Conservation (phyloP, 2,888 invertebrate genomes). For the Xanthia togata region DNA sequence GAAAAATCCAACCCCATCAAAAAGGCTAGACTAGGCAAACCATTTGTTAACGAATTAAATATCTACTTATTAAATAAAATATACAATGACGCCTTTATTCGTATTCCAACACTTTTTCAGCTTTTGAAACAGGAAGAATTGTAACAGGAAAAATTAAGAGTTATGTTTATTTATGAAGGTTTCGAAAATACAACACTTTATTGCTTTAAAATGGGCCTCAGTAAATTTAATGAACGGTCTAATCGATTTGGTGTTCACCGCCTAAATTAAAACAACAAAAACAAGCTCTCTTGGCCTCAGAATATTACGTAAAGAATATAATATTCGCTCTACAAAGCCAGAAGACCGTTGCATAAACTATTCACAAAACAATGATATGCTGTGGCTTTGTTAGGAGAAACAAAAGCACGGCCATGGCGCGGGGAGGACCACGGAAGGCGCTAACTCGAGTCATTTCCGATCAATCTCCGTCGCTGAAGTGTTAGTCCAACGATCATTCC, state of each 20-base stretch:
- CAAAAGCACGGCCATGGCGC: slow-evolving; percentile 46
- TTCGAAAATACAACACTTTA: background rate
- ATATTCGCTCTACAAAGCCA: background rate
- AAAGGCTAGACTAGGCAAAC: background rate
- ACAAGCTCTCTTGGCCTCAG: background rate
- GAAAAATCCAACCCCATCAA: background rate
- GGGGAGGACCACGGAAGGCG: slow-evolving; percentile 52
- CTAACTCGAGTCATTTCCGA: slow-evolving; percentile 71
- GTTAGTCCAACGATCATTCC: slow-evolving; percentile 44
- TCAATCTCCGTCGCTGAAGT: slow-evolving; percentile 70
- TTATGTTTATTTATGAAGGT: background rate
- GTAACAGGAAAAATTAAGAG: background rate
- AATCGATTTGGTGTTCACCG: slow-evolving; percentile 1
- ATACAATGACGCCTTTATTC: slow-evolving; percentile 1
- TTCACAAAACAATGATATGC: background rate
- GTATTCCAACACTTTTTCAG: background rate
- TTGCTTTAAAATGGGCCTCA: background rate
- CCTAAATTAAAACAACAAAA: slow-evolving; percentile 2
- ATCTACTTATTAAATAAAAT: background rate
- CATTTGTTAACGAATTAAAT: background rate
- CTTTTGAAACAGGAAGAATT: background rate
- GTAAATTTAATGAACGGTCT: slow-evolving; percentile 1
- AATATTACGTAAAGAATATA: slow-evolving; percentile 10
- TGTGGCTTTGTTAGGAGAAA: slow-evolving; percentile 40
- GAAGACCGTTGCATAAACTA: slow-evolving; percentile 16